phyloP scores from a whole-genome alignment of 2,888 invertebrate genomes.

The Acheta domesticus region DNA sequence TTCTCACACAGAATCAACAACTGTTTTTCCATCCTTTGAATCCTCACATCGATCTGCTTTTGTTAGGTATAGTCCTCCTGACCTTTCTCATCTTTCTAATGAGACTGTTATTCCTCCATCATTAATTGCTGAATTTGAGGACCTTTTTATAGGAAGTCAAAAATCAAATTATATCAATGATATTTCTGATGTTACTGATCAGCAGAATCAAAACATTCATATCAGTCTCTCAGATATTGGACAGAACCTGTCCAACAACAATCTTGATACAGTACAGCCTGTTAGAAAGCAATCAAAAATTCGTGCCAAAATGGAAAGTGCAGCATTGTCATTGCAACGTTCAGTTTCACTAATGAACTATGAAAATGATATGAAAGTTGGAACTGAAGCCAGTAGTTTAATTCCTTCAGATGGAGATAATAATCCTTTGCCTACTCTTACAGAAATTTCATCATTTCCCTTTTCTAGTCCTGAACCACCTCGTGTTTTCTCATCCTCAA shows the following conservation, averaged over 20 bases:
- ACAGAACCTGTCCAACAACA: background rate
- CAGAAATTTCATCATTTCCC: constrained; percentile 24
- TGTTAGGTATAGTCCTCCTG: constrained; percentile 29
- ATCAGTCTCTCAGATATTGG: background rate
- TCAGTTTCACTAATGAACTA: constrained; percentile 33
- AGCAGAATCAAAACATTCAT: background rate
- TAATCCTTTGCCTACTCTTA: constrained; percentile 25
- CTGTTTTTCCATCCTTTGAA: constrained; percentile 28
- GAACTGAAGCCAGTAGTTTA: background rate
- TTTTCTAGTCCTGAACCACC: constrained; percentile 29
- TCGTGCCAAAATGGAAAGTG: constrained; percentile 34
- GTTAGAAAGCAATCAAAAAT: constrained; percentile 25
- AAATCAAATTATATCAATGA: background rate
- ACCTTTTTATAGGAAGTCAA: background rate
- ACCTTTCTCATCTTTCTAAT: constrained; percentile 18
- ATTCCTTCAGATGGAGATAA: constrained; percentile 29
- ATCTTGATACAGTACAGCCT: background rate
- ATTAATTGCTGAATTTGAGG: background rate
- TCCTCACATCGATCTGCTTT: constrained; percentile 36
- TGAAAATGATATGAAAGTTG: constrained; percentile 24
- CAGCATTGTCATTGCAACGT: constrained; percentile 32
- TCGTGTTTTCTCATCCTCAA: constrained; percentile 23
- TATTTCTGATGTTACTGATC: background rate
- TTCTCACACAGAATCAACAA: constrained; percentile 43
- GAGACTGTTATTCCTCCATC: background rate